Percentiles rank a stretch among this genome's conserved stretches.
Conservation (phyloP, 64 coral and sea anemone genomes). For the Montipora foliosa region DNA sequence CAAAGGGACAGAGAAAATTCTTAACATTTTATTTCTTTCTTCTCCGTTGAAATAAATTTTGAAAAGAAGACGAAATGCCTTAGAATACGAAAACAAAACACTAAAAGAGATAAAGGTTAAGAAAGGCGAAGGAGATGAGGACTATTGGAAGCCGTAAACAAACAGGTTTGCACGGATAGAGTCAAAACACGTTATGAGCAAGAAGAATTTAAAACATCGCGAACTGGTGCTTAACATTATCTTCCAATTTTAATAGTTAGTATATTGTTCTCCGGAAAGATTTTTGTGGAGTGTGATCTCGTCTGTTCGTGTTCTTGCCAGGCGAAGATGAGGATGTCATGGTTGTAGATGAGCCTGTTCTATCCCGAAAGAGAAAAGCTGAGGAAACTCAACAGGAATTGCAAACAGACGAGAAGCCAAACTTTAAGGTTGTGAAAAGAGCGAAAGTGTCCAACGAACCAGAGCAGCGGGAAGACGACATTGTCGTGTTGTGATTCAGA, state of each 20-base stretch:
- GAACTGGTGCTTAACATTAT: background rate
- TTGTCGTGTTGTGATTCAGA: slow-evolving; percentile 48
- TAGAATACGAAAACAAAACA: too few species aligned
- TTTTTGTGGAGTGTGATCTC: background rate
- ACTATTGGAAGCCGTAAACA: too few species aligned
- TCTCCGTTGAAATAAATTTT: too few species aligned
- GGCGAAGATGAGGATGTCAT: slow-evolving; percentile 63
- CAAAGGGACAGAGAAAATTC: too few species aligned
- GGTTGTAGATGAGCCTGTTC: slow-evolving; percentile 50
- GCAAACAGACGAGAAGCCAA: background rate
- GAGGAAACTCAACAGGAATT: background rate
- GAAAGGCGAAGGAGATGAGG: too few species aligned
- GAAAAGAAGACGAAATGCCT: too few species aligned
- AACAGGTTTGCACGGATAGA: too few species aligned
- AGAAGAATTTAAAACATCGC: too few species aligned
- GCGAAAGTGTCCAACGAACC: background rate
- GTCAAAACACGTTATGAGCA: too few species aligned
- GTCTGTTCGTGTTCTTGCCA: background rate
- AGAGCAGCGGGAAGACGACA: slow-evolving; percentile 33
- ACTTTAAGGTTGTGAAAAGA: slow-evolving; percentile 13
- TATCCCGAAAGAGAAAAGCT: slow-evolving; percentile 75
- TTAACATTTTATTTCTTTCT: too few species aligned
- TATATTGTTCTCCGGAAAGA: background rate
- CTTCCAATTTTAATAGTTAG: background rate
- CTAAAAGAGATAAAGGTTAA: too few species aligned